Base-by-base conservation (phyloP, 2,113 vertebrate genomes). In the Poeciliopsis occidentalis region DNA sequence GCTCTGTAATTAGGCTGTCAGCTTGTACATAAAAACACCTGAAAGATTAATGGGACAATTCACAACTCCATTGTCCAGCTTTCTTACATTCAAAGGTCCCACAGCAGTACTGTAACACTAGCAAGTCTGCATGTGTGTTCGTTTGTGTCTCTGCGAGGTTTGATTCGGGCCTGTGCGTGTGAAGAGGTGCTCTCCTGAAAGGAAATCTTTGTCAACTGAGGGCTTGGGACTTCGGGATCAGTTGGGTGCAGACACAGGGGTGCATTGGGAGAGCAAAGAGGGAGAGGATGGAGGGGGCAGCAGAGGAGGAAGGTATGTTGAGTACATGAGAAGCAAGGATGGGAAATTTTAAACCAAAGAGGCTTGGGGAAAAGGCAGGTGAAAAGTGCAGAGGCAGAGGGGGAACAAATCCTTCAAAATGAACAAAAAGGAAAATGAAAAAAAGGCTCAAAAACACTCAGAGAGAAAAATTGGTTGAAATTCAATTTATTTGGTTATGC, bases 191-290 rank as follows among this genome's bases (percentile, higher is more conserved):
- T 66, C 69, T 82, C 51, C 69, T 93, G 92, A 94, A 95, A 92
- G 91, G 77, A 79, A 72, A 88, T 90, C 90, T 90, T 91, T 94
- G 89, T 94, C 88, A 76, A 82, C 73, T 64, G 32, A 29, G 80
- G 85, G 79, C 83, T 84, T 82, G 41, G 88, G 85, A 85, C 82
- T 27, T 47, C 32, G 70, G 78, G 86, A 87, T 85, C 86, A 92
- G 91, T 84, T 85, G 85, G 82, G 76, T 70, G 80, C 81, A 88
- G 75, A 81, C 62, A 86, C 81, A 82, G 82, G 83, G 87, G 83
- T 78, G 71, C 62, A 17, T 71, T 78, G 39, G 66, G 37, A 34
- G 34, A 51, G 31, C 17, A 12, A 27, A 24, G 13, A n/a, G 54
- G 17, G 32, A 6, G 54, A 37, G 27, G 4, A 24, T 12, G 6